Percentiles rank a stretch among this genome's conserved stretches.
Evolutionary conservation across 2,797 vertebrate species (phyloP).

Genomic region (Xerus rutilus): DNA sequence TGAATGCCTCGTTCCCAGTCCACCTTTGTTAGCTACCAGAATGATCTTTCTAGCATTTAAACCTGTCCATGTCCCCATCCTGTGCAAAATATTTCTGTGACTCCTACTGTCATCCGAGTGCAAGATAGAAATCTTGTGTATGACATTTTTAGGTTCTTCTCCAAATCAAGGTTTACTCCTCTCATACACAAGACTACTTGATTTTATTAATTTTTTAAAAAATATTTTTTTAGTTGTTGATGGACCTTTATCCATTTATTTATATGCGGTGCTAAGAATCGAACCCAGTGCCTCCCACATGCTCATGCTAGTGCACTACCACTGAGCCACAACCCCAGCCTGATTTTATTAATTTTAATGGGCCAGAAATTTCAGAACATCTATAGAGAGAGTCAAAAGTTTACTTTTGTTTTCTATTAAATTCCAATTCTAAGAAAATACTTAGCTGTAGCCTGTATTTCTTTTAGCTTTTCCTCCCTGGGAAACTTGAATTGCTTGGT

Average conservation of each 20-base stretch:
- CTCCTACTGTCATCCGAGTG: background rate
- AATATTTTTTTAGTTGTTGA: too few species aligned
- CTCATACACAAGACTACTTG: background rate
- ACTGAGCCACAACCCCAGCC: too few species aligned
- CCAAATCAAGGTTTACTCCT: background rate
- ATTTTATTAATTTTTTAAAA: slow-evolving; percentile 10
- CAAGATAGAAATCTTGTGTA: background rate
- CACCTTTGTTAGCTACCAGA: background rate
- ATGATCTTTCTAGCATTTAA: background rate
- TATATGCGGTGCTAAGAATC: too few species aligned
- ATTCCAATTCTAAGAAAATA: background rate
- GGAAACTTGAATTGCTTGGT: background rate
- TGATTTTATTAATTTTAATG: slow-evolving; percentile 45
- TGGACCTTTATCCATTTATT: too few species aligned
- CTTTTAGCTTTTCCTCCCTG: background rate
- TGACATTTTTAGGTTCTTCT: background rate
- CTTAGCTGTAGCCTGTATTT: background rate
- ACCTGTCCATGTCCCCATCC: background rate
- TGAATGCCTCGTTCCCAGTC: background rate
- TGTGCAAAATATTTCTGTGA: background rate
- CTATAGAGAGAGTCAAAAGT: background rate
- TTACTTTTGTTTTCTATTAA: background rate
- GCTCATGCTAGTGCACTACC: too few species aligned
- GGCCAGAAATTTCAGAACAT: slow-evolving; percentile 16
- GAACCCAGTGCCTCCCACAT: too few species aligned